Evolutionary conservation across 2,888 invertebrate genomes (phyloP).

Genomic region (Horisme vitalbata): DNA sequence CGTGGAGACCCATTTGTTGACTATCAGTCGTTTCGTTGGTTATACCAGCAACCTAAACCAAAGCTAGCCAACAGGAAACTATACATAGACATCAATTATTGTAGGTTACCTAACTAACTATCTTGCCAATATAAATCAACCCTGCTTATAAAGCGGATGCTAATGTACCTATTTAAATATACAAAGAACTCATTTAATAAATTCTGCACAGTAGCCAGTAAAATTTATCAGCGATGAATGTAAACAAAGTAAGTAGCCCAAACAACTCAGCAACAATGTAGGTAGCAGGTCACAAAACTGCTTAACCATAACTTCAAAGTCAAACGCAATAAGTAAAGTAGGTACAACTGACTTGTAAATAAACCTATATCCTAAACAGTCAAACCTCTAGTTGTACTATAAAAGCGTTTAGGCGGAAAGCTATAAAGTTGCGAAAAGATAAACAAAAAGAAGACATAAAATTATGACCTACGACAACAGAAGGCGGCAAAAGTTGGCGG

Average conservation of each 20-base stretch:
- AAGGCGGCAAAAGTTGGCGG: conserved; percentile 81
- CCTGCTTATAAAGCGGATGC: too few species aligned
- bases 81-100: too few species aligned
- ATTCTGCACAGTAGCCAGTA: background rate
- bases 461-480: conserved; percentile 83
- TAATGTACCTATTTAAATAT: too few species aligned
- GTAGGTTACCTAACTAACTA: too few species aligned
- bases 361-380: conserved; percentile 1
- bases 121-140: too few species aligned
- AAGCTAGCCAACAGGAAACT: too few species aligned
- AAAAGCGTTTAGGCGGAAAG: conserved; percentile 67
- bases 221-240: background rate
- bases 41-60: too few species aligned
- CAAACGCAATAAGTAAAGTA: background rate
- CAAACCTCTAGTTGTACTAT: conserved; percentile 35
- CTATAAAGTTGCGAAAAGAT: conserved; percentile 81
- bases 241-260: background rate
- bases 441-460: conserved; percentile 83
- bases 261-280: conserved; percentile 5
- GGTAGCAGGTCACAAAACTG: background rate
- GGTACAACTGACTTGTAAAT: background rate
- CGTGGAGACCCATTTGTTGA: too few species aligned
- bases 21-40: too few species aligned
- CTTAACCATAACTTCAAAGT: background rate
- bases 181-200: too few species aligned